A percentile compares a stretch with the other conserved stretches of the same genome.
These are phyloP conservation scores for Scelioninae gen. 1 DNA, from an alignment of 2,888 invertebrate species.

Conservation along the genomic window DNA sequence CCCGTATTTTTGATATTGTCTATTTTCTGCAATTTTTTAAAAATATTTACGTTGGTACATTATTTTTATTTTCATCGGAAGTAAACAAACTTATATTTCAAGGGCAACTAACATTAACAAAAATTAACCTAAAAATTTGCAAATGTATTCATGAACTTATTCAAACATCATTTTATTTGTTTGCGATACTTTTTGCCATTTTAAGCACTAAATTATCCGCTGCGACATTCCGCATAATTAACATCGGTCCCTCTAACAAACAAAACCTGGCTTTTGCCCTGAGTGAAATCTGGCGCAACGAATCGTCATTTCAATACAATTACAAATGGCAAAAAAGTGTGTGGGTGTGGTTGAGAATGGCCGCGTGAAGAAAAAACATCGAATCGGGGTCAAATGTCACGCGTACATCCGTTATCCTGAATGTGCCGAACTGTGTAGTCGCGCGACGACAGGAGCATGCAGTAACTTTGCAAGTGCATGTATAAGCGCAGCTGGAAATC, in stretches of 20 bases:
- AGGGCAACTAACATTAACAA: no score
- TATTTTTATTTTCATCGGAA: no score
- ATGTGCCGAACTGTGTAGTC: slow-evolving; percentile 47
- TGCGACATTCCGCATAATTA: slow-evolving; percentile 35
- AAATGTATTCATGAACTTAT: slow-evolving; percentile 4
- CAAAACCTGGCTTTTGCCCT: slow-evolving; percentile 6
- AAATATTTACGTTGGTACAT: no score
- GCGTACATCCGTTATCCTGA: slow-evolving; percentile 36
- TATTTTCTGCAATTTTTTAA: no score
- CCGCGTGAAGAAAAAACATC: background rate
- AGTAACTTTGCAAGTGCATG: slow-evolving; percentile 55
- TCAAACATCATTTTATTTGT: slow-evolving; percentile 19
- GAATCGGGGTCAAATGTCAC: slow-evolving; percentile 41
- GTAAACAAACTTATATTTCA: no score
- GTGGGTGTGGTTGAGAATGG: background rate
- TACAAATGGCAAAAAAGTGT: slow-evolving; percentile 35
- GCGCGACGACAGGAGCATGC: slow-evolving; percentile 45
- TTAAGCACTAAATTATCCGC: slow-evolving; percentile 42
- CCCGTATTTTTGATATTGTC: no score
- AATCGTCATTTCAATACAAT: slow-evolving; percentile 53
- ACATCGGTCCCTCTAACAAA: slow-evolving; percentile 14
- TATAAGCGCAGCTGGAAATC: slow-evolving; percentile 59
- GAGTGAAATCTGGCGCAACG: slow-evolving; percentile 1
- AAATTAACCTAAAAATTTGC: background rate
- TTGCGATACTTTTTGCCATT: slow-evolving; percentile 38